Evolutionary conservation across 2,113 vertebrate genomes (phyloP), one percentile per base, ranked within the genome.

Genomic region (Psittacula cyanocephala): DNA sequence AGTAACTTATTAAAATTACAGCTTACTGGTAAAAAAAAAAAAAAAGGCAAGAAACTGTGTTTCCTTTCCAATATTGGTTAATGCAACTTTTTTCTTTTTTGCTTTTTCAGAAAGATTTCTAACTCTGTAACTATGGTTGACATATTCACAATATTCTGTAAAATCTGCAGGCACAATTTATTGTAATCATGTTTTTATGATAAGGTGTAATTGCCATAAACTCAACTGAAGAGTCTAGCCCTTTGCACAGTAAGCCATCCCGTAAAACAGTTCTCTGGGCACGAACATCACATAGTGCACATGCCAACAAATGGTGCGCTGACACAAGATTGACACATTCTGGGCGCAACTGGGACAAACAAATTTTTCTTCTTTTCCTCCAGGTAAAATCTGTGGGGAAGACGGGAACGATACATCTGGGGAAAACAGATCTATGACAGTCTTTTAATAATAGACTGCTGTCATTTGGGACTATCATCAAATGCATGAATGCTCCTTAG

Each of bases 241-340:
- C 41, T 92, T n/a, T 7, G 43, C 57, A 35, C 1, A 4, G 22
- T 7, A 81, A 93, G 6, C 17, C 64, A 68, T 29, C 43, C 64
- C 71, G 39, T 28, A 43, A 68, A 89, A 11, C 33, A n/a, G 22
- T 35, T 25, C 46, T 59, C 49, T 62, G 59, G 63, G 53, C 60
- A 62, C 1, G 5, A 76, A 53, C 25, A 17, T 20, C 37, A 31
- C 11, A 0, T 1, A 60, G 57, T 8, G 24, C 8, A 3, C 11
- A 31, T 7, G 29, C 82, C 83, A 91, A 31, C 7, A 72, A 91
- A 65, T 9, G 53, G 44, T 53, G 81, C 24, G 8, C 3, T 41
- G 33, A 71, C 7, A 60, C 6, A 78, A 87, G 46, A 52, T 80
- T 92, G 41, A 62, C 8, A 11, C 13, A 37, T 69, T 63, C 53